A percentile compares a stretch with the other conserved stretches of the same genome.
Conservation (phyloP, 2,888 invertebrate species). For the Escarpia spicata region DNA sequence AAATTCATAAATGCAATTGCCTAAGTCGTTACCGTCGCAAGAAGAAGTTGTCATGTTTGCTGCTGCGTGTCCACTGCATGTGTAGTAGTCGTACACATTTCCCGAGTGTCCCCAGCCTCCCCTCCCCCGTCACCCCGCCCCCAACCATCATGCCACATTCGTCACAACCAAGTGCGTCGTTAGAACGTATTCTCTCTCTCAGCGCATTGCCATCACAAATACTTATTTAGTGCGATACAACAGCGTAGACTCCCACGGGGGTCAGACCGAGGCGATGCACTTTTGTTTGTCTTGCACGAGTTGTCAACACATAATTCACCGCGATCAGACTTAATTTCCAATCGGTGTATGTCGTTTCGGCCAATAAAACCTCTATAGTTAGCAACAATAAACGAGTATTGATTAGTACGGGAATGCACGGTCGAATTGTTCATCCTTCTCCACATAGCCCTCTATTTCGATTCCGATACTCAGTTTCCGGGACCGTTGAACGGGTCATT, state of each 20-base stretch:
- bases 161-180: conserved; percentile 5
- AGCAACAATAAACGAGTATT: neutral
- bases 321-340: conserved; percentile 3
- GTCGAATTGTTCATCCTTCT: neutral
- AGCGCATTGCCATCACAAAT: neutral
- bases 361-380: conserved; percentile 13
- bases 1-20: neutral
- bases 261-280: neutral
- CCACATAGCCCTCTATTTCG: neutral
- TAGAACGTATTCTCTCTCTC: neutral
- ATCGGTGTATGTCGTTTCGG: neutral
- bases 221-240: neutral
- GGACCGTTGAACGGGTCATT: neutral
- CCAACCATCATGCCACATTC: neutral
- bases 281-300: neutral
- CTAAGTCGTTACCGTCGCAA: neutral
- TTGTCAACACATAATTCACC: conserved; percentile 16
- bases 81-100: neutral
- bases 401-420: neutral
- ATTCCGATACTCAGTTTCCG: neutral
- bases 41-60: neutral
- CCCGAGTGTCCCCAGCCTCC: neutral
- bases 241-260: neutral
- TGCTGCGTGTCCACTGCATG: neutral
- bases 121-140: neutral